Evolutionary conservation across 2,797 vertebrate species (phyloP).

Genomic region (Echiichthys vipera): DNA sequence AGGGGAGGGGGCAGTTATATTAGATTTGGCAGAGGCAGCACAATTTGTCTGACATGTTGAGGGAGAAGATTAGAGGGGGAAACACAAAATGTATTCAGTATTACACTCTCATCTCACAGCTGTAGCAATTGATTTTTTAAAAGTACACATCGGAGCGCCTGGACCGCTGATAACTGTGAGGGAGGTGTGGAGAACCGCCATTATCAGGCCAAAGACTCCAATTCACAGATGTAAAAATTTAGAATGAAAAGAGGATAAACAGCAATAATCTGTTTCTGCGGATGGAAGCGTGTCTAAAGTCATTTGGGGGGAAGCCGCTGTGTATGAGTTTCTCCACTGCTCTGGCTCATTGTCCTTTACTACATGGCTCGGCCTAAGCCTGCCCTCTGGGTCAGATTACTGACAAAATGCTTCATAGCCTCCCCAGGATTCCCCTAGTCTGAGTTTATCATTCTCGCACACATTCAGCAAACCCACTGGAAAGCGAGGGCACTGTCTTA

Average conservation of each 20-base stretch:
- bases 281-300: conserved; percentile 82
- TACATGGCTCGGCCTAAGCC: conserved; percentile 77
- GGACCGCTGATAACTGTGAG: conserved; percentile 65
- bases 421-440: conserved; percentile 73
- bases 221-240: conserved; percentile 76
- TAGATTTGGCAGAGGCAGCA: conserved; percentile 82
- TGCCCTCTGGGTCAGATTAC: conserved; percentile 82
- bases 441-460: conserved; percentile 78
- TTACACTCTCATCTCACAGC: conserved; percentile 82
- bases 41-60: conserved; percentile 84
- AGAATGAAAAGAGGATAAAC: conserved; percentile 80
- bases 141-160: conserved; percentile 69
- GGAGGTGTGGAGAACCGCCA: conserved; percentile 76
- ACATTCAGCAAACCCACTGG: conserved; percentile 70
- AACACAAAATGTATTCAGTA: conserved; percentile 82
- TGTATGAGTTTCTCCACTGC: conserved; percentile 75
- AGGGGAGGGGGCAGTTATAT: conserved; percentile 68
- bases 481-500: conserved; percentile 61
- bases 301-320: conserved; percentile 71
- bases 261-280: conserved; percentile 81
- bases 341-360: conserved; percentile 81
- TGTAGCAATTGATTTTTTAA: conserved; percentile 81
- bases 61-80: conserved; percentile 81
- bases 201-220: conserved; percentile 74
- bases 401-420: conserved; percentile 75